These are phyloP conservation scores for Schrankia costaestrigalis DNA, from an alignment of 2,888 invertebrate genomes.

Conservation along the genomic window DNA sequence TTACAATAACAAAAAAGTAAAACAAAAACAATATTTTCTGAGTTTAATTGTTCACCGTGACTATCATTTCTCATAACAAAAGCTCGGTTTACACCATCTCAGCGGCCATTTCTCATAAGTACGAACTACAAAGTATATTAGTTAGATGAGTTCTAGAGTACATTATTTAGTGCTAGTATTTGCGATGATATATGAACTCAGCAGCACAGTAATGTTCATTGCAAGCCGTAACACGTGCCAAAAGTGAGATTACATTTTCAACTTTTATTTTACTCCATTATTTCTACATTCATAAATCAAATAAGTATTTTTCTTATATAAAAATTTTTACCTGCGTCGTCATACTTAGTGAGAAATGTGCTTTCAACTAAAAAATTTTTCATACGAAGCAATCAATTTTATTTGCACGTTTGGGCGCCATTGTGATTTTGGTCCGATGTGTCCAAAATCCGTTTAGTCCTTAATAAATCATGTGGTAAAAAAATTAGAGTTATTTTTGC, in stretches of 20 bases:
- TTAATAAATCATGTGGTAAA: constrained; percentile 58
- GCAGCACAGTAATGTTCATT: constrained; percentile 24
- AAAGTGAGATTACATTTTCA: constrained; percentile 32
- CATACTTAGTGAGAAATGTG: constrained; percentile 21
- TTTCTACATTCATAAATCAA: constrained; percentile 21
- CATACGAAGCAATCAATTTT: constrained; percentile 47
- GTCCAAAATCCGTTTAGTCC: constrained; percentile 47
- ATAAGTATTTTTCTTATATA: constrained; percentile 12
- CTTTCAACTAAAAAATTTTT: constrained; percentile 20
- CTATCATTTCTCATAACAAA: constrained; percentile 1
- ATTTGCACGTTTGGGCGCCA: constrained; percentile 51
- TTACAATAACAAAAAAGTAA: too few relatives aligned
- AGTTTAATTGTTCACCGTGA: too few relatives aligned
- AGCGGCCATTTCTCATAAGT: constrained; percentile 3
- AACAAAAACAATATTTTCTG: too few relatives aligned
- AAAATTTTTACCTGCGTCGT: constrained; percentile 14
- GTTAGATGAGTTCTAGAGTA: constrained; percentile 9
- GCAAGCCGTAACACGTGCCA: constrained; percentile 23
- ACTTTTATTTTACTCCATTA: constrained; percentile 28
- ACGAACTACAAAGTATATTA: constrained; percentile 10
- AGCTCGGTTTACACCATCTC: not conserved
- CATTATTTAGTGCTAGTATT: constrained; percentile 19
- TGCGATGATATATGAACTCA: constrained; percentile 25
- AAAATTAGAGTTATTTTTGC: constrained; percentile 61
- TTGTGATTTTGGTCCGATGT: constrained; percentile 47